Evolutionary conservation across 2,888 invertebrate genomes (phyloP).

Genomic region (Athalia circularis): DNA sequence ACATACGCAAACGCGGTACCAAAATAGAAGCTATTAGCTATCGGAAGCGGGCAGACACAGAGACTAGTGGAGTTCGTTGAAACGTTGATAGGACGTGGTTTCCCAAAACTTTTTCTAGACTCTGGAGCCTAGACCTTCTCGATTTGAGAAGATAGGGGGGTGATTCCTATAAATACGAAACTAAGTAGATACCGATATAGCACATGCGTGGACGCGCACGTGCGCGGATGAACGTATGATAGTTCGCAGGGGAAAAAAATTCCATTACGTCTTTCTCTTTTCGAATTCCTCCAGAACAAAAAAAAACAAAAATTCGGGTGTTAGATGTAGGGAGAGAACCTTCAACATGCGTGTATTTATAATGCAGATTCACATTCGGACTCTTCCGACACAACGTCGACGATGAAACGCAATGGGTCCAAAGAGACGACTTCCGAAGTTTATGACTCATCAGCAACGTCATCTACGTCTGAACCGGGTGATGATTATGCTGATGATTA

Average conservation of each 20-base stretch:
- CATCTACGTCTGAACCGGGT: conserved; percentile 65
- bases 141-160: conserved; percentile 19
- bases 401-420: conserved; percentile 66
- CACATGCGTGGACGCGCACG: not conserved
- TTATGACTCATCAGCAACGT: conserved; percentile 68
- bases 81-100: conserved; percentile 25
- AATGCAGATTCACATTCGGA: conserved; percentile 64
- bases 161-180: conserved; percentile 40
- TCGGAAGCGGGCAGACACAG: conserved; percentile 14
- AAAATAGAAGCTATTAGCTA: conserved; percentile 25
- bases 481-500: conserved; percentile 61
- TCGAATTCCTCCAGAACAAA: not conserved
- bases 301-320: too few relatives aligned
- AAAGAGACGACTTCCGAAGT: conserved; percentile 68
- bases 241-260: not conserved
- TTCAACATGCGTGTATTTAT: not conserved
- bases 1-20: not conserved
- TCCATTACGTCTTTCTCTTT: too few relatives aligned
- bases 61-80: conserved; percentile 8
- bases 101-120: conserved; percentile 30
- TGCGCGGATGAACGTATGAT: not conserved
- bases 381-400: conserved; percentile 66
- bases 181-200: conserved; percentile 40
- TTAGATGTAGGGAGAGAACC: too few relatives aligned
- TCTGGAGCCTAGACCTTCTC: conserved; percentile 41